Percentiles rank a stretch among this genome's conserved stretches.
These are phyloP conservation scores for Lepidocyrtinus sp. DNA, from an alignment of 2,888 invertebrate genomes.

Conservation along the genomic window DNA sequence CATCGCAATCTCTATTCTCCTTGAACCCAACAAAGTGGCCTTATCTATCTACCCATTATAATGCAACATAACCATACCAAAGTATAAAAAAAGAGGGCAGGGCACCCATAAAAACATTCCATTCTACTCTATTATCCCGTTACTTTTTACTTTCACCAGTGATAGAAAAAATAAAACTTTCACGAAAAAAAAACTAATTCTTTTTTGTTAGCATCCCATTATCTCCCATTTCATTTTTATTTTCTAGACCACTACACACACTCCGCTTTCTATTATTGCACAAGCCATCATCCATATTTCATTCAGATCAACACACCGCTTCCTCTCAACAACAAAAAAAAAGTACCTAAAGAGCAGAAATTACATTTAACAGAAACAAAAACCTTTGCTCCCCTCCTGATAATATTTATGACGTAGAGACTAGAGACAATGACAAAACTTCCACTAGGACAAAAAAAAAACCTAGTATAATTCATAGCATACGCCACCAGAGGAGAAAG, in stretches of 20 bases:
- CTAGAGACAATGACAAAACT: neutral
- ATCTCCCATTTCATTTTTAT: slow-evolving; percentile 29
- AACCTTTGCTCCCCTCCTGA: slow-evolving; percentile 22
- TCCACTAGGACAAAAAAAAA: slow-evolving; percentile 34
- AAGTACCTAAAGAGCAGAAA: neutral
- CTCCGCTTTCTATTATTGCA: neutral
- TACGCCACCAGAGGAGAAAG: slow-evolving; percentile 40
- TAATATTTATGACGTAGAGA: slow-evolving; percentile 45
- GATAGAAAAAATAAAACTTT: slow-evolving; percentile 28
- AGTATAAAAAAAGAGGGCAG: slow-evolving; percentile 48
- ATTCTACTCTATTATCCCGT: slow-evolving; percentile 60
- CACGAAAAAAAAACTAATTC: slow-evolving; percentile 25
- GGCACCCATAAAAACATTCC: slow-evolving; percentile 52
- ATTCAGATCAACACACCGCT: slow-evolving; percentile 55
- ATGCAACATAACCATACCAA: slow-evolving; percentile 22
- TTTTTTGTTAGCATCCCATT: slow-evolving; percentile 54
- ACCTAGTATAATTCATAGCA: slow-evolving; percentile 35
- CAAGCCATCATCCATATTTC: slow-evolving; percentile 54
- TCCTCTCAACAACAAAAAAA: slow-evolving; percentile 16
- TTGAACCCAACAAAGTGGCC: neutral
- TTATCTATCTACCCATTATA: slow-evolving; percentile 12
- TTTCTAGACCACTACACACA: slow-evolving; percentile 39
- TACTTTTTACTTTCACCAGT: slow-evolving; percentile 45
- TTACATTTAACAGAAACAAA: slow-evolving; percentile 15
- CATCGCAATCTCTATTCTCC: neutral